Percentiles rank a stretch among this genome's conserved stretches.
Conservation (phyloP, 2,113 vertebrate species). For the Sapayoa aenigma region DNA sequence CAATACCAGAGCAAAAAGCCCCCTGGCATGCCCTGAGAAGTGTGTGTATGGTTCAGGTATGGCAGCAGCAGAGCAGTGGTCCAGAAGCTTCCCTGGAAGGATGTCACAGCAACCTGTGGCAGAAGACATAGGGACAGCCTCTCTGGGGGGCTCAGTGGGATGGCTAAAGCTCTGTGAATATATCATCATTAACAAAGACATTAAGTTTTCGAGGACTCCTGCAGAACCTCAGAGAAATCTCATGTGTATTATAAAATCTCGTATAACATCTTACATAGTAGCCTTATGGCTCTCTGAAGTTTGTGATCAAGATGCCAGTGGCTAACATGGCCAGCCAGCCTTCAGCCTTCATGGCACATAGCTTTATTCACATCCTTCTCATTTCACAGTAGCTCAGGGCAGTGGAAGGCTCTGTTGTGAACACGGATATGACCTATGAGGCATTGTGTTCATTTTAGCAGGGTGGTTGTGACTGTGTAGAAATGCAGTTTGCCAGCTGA, state of each 20-base stretch:
- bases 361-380: background rate
- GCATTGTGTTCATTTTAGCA: background rate
- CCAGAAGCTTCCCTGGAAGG: background rate
- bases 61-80: fast-evolving
- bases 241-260: background rate
- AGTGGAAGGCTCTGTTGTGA: background rate
- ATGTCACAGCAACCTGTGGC: background rate
- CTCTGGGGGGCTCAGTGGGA: background rate
- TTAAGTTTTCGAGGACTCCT: background rate
- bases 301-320: background rate
- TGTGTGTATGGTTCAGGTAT: fast-evolving
- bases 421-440: background rate
- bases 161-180: background rate
- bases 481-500: background rate
- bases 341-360: background rate
- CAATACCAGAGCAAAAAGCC: background rate
- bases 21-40: fast-evolving
- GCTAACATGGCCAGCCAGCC: background rate
- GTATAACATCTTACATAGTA: background rate
- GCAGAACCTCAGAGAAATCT: background rate
- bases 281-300: background rate
- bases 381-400: background rate
- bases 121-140: background rate
- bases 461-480: background rate
- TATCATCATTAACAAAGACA: background rate